Percentiles rank a stretch among this genome's conserved stretches.
phyloP scores from a whole-genome alignment of 2,888 invertebrate species.

The Eupithecia abbreviata region DNA sequence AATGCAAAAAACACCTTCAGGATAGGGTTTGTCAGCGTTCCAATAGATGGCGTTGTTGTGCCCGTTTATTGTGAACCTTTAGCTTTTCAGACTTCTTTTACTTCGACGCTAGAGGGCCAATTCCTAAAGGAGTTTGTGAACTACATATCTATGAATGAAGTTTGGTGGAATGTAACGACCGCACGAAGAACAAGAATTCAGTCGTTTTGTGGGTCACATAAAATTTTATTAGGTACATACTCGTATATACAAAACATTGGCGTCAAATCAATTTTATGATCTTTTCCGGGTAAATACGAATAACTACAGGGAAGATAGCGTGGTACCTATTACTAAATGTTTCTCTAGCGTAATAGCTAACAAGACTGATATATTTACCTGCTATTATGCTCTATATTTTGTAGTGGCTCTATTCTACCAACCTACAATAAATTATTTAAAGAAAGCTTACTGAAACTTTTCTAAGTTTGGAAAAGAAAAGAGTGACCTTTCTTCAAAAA shows the following conservation, averaged over 20 bases:
- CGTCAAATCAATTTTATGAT: conserved; percentile 49
- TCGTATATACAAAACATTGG: conserved; percentile 41
- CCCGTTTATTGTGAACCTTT: background rate
- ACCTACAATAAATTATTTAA: background rate
- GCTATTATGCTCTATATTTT: background rate
- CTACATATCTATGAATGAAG: conserved; percentile 39
- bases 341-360: background rate
- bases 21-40: background rate
- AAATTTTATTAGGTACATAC: conserved; percentile 40
- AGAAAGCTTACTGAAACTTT: background rate
- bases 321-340: background rate
- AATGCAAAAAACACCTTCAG: background rate
- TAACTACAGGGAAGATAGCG: background rate
- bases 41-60: conserved; percentile 16
- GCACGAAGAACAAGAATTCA: conserved; percentile 40
- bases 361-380: background rate
- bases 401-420: background rate
- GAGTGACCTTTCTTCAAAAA: background rate
- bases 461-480: background rate
- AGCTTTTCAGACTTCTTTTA: background rate
- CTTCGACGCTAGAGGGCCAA: conserved; percentile 22
- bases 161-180: conserved; percentile 45
- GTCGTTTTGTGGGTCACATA: conserved; percentile 50
- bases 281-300: conserved; percentile 6
- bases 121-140: conserved; percentile 24